A percentile compares a stretch with the other conserved stretches of the same genome.
phyloP scores from a whole-genome alignment of 2,113 vertebrate species.

The Sapayoa aenigma region DNA sequence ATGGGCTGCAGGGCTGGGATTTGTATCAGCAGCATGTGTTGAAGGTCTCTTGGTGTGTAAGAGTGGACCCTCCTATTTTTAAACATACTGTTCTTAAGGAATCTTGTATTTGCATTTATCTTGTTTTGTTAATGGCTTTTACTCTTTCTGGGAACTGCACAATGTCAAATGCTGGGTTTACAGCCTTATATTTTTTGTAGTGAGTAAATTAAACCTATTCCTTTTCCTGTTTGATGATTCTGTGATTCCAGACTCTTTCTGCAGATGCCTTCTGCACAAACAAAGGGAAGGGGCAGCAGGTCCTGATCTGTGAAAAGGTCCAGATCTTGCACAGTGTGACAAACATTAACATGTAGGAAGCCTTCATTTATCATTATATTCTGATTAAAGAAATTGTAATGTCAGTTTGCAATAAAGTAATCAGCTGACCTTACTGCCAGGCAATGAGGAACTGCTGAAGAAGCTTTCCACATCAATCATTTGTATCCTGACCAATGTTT shows the following conservation, averaged over 20 bases:
- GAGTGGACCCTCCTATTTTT: not conserved
- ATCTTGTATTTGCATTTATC: not conserved
- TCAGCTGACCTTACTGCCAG: not conserved
- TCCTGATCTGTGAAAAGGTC: not conserved
- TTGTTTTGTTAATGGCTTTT: not conserved
- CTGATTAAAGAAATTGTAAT: not conserved
- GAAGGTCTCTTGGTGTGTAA: not conserved
- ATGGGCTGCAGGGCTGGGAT: not conserved
- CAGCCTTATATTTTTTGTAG: not conserved
- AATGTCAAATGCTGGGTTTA: not conserved
- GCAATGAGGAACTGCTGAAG: not conserved
- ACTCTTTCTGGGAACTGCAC: not conserved
- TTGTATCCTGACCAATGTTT: not conserved
- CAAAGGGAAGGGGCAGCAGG: not conserved
- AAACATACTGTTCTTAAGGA: not conserved
- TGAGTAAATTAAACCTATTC: not conserved
- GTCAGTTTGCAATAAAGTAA: not conserved
- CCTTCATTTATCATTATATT: not conserved
- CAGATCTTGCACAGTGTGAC: not conserved
- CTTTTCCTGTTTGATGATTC: not conserved
- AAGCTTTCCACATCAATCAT: not conserved
- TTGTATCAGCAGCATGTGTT: accelerated
- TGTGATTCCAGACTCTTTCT: not conserved
- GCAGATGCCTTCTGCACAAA: not conserved
- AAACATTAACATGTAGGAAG: not conserved